Conservation (phyloP, 2,113 vertebrate genomes). For the Dascyllus trimaculatus region DNA sequence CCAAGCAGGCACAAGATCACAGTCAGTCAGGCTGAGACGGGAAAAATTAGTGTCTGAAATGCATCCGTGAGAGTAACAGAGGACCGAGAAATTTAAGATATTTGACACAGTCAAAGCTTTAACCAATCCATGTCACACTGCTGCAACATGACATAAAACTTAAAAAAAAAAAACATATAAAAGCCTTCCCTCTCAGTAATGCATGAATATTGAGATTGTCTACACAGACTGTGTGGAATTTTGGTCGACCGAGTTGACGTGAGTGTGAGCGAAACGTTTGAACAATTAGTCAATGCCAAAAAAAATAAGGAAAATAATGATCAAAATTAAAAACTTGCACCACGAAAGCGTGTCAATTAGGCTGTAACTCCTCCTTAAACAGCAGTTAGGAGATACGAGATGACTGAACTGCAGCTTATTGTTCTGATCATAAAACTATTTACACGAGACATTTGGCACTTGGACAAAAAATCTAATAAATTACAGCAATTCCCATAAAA, state of each 20-base stretch:
- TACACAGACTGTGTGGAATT: slow-evolving; percentile 48
- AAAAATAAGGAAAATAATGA: background rate
- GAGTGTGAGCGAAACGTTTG: slow-evolving; percentile 17
- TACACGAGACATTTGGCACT: slow-evolving; percentile 72
- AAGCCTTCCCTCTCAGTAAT: slow-evolving; percentile 41
- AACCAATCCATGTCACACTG: slow-evolving; percentile 49
- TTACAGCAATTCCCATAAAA: slow-evolving; percentile 43
- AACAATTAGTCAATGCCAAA: slow-evolving; percentile 4
- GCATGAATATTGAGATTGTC: slow-evolving; percentile 62
- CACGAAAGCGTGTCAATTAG: slow-evolving; percentile 7
- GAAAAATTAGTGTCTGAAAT: slow-evolving; percentile 24
- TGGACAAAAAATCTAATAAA: slow-evolving; percentile 42
- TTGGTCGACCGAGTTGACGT: slow-evolving; percentile 48
- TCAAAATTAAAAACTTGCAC: slow-evolving; percentile 51
- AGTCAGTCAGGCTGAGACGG: slow-evolving; percentile 41
- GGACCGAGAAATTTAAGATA: slow-evolving; percentile 31
- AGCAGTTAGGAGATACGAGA: slow-evolving; percentile 30
- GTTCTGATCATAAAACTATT: slow-evolving; percentile 57
- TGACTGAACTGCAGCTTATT: slow-evolving; percentile 59
- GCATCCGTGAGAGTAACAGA: slow-evolving; percentile 52
- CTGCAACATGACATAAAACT: slow-evolving; percentile 46
- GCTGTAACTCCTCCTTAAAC: slow-evolving; percentile 6
- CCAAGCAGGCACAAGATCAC: slow-evolving; percentile 59
- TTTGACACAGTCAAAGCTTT: slow-evolving; percentile 70
- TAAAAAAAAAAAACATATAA: slow-evolving; percentile 12